These are phyloP conservation scores for Eristalis pertinax DNA, from an alignment of 2,888 invertebrate species.

Conservation along the genomic window DNA sequence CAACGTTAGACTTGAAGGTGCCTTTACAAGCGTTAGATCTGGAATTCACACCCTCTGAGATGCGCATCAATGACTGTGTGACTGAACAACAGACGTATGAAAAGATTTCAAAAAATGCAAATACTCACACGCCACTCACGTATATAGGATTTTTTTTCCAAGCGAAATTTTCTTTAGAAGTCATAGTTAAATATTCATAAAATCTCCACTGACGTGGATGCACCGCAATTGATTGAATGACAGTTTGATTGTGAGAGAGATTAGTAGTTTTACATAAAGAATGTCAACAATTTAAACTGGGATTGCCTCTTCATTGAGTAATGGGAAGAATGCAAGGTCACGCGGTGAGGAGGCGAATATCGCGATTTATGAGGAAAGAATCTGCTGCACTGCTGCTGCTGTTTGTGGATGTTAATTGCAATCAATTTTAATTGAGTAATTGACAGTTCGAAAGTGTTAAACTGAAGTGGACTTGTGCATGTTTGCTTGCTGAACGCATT, in stretches of 20 bases:
- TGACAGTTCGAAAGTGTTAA: constrained; percentile 43
- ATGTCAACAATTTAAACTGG: constrained; percentile 67
- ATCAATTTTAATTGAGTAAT: constrained; percentile 19
- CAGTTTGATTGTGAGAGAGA: constrained; percentile 51
- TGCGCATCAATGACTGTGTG: neutral
- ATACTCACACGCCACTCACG: neutral
- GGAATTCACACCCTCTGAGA: neutral
- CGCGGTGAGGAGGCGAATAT: constrained; percentile 28
- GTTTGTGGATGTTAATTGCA: constrained; percentile 42
- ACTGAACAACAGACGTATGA: neutral
- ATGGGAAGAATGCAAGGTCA: constrained; percentile 64
- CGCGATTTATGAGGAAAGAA: constrained; percentile 54
- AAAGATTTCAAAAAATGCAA: neutral
- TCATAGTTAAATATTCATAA: constrained; percentile 40
- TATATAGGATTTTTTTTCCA: neutral
- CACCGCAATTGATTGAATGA: constrained; percentile 59
- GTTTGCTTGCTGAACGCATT: neutral
- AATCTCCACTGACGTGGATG: constrained; percentile 46
- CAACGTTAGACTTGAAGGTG: neutral
- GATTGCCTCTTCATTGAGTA: constrained; percentile 59
- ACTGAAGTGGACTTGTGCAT: neutral
- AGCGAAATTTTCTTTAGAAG: neutral
- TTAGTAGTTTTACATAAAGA: constrained; percentile 50
- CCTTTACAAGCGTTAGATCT: neutral
- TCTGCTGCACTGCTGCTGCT: constrained; percentile 4